phyloP scores from a whole-genome alignment of 2,113 vertebrate species.

The Muntiacus muntjak region DNA sequence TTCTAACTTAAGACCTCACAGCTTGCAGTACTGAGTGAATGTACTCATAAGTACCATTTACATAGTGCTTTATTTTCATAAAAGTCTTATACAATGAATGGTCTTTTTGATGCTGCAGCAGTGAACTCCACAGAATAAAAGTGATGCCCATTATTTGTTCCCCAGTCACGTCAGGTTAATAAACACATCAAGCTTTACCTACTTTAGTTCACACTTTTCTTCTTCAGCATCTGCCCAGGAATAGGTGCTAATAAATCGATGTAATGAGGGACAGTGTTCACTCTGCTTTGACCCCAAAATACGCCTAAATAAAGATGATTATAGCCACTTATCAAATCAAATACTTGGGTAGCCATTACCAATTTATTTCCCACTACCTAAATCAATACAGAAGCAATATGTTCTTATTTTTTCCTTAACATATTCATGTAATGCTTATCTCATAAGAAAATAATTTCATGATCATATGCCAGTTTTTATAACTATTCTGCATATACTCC shows the following conservation, averaged over 20 bases:
- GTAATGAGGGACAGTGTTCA: constrained; percentile 86
- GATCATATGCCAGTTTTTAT: background rate
- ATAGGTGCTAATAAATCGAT: constrained; percentile 90
- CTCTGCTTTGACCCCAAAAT: constrained; percentile 83
- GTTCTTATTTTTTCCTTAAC: background rate
- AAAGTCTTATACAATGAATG: background rate
- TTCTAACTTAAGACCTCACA: background rate
- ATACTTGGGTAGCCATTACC: background rate
- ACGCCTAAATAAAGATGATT: constrained; percentile 55
- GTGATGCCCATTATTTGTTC: background rate
- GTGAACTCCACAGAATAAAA: background rate
- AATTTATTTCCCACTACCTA: background rate
- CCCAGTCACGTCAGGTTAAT: background rate
- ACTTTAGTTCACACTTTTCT: constrained; percentile 85
- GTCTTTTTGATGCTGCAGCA: background rate
- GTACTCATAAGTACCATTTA: background rate
- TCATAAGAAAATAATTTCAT: background rate
- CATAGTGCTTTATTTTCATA: background rate
- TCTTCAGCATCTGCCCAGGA: constrained; percentile 89
- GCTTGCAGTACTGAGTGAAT: background rate
- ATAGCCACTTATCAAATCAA: background rate
- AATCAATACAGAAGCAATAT: background rate
- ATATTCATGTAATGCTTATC: background rate
- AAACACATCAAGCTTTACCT: constrained; percentile 72
- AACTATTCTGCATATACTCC: background rate